phyloP scores from a whole-genome alignment of 2,113 vertebrate species.

The Sardina pilchardus region DNA sequence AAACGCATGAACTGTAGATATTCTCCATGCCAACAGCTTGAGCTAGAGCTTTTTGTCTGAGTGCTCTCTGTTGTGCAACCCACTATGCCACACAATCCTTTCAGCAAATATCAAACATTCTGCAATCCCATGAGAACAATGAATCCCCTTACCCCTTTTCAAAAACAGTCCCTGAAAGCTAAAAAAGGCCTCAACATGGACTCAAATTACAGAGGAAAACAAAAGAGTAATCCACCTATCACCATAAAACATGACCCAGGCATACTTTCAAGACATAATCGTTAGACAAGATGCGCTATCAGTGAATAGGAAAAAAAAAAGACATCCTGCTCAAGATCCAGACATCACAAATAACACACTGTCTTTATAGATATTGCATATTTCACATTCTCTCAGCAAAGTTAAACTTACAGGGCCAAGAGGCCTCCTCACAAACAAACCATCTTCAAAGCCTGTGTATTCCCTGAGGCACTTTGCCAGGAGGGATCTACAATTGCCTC shows the following conservation, averaged over 20 bases:
- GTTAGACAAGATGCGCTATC: conserved; percentile 32
- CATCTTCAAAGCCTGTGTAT: conserved; percentile 21
- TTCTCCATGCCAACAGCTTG: conserved; percentile 21
- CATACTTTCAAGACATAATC: conserved; percentile 26
- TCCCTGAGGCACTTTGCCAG: background rate
- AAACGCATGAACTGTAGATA: conserved; percentile 13
- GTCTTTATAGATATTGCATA: conserved; percentile 20
- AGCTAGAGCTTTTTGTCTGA: conserved; percentile 16
- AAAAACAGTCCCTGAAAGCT: conserved; percentile 16
- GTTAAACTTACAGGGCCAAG: background rate
- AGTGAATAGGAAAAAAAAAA: background rate
- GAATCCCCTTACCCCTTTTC: conserved; percentile 1
- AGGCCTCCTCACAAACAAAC: conserved; percentile 19
- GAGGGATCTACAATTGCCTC: conserved; percentile 18
- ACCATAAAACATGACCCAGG: conserved; percentile 12
- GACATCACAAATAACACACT: background rate
- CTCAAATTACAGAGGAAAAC: conserved; percentile 31
- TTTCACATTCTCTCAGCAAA: conserved; percentile 28
- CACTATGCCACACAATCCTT: conserved; percentile 32
- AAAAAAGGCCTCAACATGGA: background rate
- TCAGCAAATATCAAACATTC: conserved; percentile 33
- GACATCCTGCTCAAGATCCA: background rate
- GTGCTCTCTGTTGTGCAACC: conserved; percentile 35
- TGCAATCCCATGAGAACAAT: conserved; percentile 34
- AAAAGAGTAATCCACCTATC: conserved; percentile 23